Percentiles rank a stretch among this genome's conserved stretches.
Conservation (phyloP, 1,140 invertebrate genomes). For the Dryas iulia region DNA sequence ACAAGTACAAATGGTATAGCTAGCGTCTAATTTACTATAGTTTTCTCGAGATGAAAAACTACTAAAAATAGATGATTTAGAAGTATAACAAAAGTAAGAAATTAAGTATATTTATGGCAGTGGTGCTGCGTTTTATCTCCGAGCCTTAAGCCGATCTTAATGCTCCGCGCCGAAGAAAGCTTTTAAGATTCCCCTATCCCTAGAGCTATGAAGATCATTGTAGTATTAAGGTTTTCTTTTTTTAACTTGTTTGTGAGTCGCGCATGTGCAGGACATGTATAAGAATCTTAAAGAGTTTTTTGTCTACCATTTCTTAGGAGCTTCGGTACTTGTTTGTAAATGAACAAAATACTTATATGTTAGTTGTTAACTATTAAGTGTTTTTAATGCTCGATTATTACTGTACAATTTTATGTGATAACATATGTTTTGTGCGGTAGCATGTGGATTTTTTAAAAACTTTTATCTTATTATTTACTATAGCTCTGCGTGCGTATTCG, state of each 20-base stretch:
- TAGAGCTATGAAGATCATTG: conserved; percentile 57
- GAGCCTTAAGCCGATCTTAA: conserved; percentile 45
- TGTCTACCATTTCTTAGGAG: conserved; percentile 1
- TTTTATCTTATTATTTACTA: no score
- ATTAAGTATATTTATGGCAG: conserved; percentile 59
- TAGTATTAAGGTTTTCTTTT: conserved; percentile 37
- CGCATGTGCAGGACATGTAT: not conserved
- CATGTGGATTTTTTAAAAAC: no score
- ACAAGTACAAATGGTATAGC: not conserved
- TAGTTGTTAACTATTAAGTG: not conserved
- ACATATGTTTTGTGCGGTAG: no score
- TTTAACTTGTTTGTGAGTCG: conserved; percentile 25
- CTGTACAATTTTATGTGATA: no score
- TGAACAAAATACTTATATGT: not conserved
- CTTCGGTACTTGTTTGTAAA: not conserved
- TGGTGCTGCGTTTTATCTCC: conserved; percentile 53
- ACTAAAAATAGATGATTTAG: conserved; percentile 63
- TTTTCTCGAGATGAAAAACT: not conserved
- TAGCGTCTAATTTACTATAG: not conserved
- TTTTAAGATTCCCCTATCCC: conserved; percentile 66
- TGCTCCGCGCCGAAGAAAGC: conserved; percentile 58
- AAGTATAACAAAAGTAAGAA: conserved; percentile 57
- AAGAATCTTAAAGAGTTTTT: conserved; percentile 14
- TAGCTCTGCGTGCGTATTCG: no score
- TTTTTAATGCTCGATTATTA: no score